Percentiles rank a stretch among this genome's conserved stretches.
phyloP scores from a whole-genome alignment of 2,888 invertebrate genomes.

The Caradrina kadenii region DNA sequence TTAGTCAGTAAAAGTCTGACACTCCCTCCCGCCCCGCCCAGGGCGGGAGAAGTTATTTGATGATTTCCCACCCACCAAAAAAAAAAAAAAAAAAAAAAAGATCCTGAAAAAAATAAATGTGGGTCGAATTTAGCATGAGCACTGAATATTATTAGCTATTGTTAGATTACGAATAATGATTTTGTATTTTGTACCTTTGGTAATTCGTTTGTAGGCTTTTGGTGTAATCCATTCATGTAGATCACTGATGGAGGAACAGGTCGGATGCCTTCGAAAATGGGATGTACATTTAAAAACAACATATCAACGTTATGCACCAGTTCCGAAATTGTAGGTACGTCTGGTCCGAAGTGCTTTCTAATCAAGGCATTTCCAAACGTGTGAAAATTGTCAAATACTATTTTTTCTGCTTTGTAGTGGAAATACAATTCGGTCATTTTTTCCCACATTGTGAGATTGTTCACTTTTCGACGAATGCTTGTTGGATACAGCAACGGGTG shows the following conservation, averaged over 20 bases:
- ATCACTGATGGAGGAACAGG: constrained; percentile 69
- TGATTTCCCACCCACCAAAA: no score
- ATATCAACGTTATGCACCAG: constrained; percentile 67
- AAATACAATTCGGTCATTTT: constrained; percentile 63
- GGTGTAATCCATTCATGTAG: constrained; percentile 68
- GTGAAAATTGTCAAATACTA: not conserved
- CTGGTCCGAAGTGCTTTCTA: constrained; percentile 56
- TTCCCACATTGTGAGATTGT: constrained; percentile 67
- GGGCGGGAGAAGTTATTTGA: no score
- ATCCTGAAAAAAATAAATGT: constrained; percentile 68
- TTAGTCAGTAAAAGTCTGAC: no score
- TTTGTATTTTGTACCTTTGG: constrained; percentile 58
- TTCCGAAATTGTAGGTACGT: constrained; percentile 59
- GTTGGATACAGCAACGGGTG: constrained; percentile 69
- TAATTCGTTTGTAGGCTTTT: constrained; percentile 58
- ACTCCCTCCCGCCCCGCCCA: no score
- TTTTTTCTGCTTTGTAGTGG: constrained; percentile 30
- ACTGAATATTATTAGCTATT: constrained; percentile 35
- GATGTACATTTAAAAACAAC: constrained; percentile 67
- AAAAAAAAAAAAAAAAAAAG: no score
- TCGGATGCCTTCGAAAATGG: constrained; percentile 67
- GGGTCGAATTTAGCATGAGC: not conserved
- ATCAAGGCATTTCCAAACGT: constrained; percentile 5
- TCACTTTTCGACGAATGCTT: constrained; percentile 44
- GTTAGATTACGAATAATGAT: constrained; percentile 27